Base-by-base conservation (phyloP, 2,113 vertebrate species). In the Ascaphus truei region DNA sequence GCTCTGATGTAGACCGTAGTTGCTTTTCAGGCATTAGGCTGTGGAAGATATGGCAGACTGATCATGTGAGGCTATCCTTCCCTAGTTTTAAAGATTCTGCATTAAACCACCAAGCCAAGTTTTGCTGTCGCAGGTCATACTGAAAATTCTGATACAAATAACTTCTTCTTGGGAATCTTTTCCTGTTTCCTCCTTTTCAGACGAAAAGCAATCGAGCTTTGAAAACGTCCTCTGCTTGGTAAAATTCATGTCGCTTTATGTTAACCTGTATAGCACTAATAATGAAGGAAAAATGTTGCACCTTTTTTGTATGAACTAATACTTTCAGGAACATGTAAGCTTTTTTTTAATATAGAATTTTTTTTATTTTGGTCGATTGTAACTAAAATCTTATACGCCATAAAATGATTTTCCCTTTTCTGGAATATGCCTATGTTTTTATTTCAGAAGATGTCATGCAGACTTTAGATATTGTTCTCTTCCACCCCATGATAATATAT, bases 301-400 rank as follows among this genome's bases (percentile, higher is more conserved):
- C 56, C 36, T 51, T 57, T n/a, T 68, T 30, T 59, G 20, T 48
- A 31, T n/a, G 12, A 47, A 20, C 7, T 57, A 31, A 16, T 67
- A 47, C 22, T 45, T 20, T 51, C 31, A 10, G 12, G 36, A 34
- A 5, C 30, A 22, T 65, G 23, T 39, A 37, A n/a, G n/a, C n/a
- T n/a, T 20, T 55, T 13, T 25, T 53, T 53, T 37, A 39, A 50
- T 55, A 39, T 61, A 15, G 12, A 52, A 39, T 20, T n/a, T n/a
- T 82, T 80, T 81, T 87, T 87, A 88, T 86, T 89, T 84, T 75
- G n/a, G n/a, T n/a, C n/a, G n/a, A n/a, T n/a, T n/a, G 72, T 80
- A 82, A 83, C 75, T 73, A 34, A 69, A 78, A 36, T 22, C 31
- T 5, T 33, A 33, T 33, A n/a, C n/a, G n/a, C n/a, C n/a, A n/a